Base-by-base conservation (phyloP, 2,797 vertebrate genomes). In the Clarias fuscus region DNA sequence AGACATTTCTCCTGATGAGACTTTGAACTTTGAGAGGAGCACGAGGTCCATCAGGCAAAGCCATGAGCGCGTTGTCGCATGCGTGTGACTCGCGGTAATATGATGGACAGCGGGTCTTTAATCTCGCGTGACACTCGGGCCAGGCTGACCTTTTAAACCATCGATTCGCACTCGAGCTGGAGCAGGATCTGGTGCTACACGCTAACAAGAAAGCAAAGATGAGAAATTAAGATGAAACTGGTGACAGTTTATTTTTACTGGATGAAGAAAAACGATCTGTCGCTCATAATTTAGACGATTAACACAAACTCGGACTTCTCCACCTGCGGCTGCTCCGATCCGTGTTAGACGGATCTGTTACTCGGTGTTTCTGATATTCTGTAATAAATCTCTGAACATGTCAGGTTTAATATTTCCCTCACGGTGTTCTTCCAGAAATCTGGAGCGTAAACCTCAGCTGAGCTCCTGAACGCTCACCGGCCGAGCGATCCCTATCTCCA, bases 131-230 rank as follows among this genome's bases (percentile, higher is more conserved):
- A 90, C 77, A 88, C 56, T 22, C 2, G 68, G 86, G 53, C 70
- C 86, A 56, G 59, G 53, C 33, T 91, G 91, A 92, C 88, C 90
- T 92, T 90, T 89, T 58, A 84, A 24, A 3, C 61, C 90, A 92
- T 76, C 82, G 86, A 90, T 89, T 91, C 85, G 87, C 83, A 88
- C 84, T 89, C 64, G 61, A 86, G 75, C 72, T 87, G 73, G 82
- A 87, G 70, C 87, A 70, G 85, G 58, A 86, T 85, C 84, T 61
- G 70, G 77, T 59, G 68, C 59, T 85, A 82, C 62, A 37, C 71
- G 67, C 58, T 79, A 79, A 79, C 33, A 58, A 33, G 33, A 75
- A 15, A 18, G 11, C 17, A 84, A 2, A 22, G 83, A 70, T 20
- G 20, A 81, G 82, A 80, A 48, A 86, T 64, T 84, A 20, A 61